Base-by-base conservation (phyloP, 2,113 vertebrate genomes). In the Synodontis membranacea region DNA sequence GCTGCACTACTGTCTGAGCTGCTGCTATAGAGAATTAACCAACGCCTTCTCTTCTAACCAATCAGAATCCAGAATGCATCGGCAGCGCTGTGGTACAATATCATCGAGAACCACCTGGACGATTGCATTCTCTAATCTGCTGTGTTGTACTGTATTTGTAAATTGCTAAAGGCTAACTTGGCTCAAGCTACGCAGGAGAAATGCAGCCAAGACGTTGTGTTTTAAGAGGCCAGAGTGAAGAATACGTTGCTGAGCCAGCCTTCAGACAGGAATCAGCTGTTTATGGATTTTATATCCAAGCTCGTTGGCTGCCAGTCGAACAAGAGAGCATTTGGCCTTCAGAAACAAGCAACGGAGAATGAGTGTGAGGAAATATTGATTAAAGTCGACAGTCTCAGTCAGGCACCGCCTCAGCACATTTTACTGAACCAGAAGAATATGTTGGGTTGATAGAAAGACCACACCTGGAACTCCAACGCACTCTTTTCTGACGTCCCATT, bases 211-310 rank as follows among this genome's bases (percentile, higher is more conserved):
- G 81, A 50, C 21, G 28, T 31, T 0, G 17, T 83, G 81, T 50
- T 42, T 83, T 56, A 34, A 83, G 28, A 48, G 34, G 28, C 60
- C 60, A 50, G 58, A 37, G 82, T 39, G 34, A 84, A 42, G 34
- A 74, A 58, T 84, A 75, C 25, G 60, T 84, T 84, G 75, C 25
- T n/a, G 39, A 76, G 52, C 39, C 83, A 48, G 54, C 3, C 34
- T 58, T 84, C 52, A 39, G 50, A 84, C 52, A 84, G 52, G 83
- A 84, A 84, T 84, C 50, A 66, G 60, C 60, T 84, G 72, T 56
- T 76, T 76, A 84, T 58, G 83, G 70, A 84, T 84, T 84, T 75
- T 84, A 58, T 75, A 75, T 84, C 70, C 56, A 44, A 84, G 23
- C 68, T 75, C 2, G 25, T 84, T 84, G 83, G 68, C 68, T 39